These are phyloP conservation scores for Cariama cristata DNA, from an alignment of 2,113 vertebrate genomes.

Conservation along the genomic window DNA sequence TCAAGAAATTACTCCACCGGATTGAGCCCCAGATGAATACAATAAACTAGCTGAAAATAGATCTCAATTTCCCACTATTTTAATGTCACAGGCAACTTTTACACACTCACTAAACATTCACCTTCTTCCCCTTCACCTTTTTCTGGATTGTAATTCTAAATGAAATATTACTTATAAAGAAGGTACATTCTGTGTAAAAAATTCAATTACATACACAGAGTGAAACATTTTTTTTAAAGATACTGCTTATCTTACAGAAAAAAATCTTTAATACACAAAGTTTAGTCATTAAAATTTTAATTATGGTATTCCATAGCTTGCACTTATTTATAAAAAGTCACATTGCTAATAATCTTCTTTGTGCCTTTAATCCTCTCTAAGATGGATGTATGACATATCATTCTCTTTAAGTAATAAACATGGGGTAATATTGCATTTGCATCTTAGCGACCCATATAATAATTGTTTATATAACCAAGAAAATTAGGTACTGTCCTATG, in stretches of 20 bases:
- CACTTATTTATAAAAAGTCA: not conserved
- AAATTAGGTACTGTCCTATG: not conserved
- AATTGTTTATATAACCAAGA: not conserved
- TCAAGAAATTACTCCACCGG: not conserved
- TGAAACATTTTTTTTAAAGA: not conserved
- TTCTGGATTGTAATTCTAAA: not conserved
- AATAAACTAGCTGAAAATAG: not conserved
- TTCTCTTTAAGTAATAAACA: not conserved
- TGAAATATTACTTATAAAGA: not conserved
- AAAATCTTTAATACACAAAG: not conserved
- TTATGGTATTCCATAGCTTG: not conserved
- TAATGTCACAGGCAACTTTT: not conserved
- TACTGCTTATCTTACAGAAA: not conserved
- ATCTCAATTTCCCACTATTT: not conserved
- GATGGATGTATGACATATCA: not conserved
- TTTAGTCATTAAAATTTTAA: conserved; percentile 15
- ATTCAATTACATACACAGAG: not conserved
- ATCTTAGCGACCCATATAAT: not conserved
- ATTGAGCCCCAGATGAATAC: not conserved
- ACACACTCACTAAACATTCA: not conserved
- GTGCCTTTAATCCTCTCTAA: not conserved
- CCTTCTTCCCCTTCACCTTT: not conserved
- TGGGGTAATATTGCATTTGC: not conserved
- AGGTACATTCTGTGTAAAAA: not conserved
- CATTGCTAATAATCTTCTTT: not conserved